Base-by-base conservation (phyloP, 1,140 invertebrate genomes). In the Drosophila ambigua region DNA sequence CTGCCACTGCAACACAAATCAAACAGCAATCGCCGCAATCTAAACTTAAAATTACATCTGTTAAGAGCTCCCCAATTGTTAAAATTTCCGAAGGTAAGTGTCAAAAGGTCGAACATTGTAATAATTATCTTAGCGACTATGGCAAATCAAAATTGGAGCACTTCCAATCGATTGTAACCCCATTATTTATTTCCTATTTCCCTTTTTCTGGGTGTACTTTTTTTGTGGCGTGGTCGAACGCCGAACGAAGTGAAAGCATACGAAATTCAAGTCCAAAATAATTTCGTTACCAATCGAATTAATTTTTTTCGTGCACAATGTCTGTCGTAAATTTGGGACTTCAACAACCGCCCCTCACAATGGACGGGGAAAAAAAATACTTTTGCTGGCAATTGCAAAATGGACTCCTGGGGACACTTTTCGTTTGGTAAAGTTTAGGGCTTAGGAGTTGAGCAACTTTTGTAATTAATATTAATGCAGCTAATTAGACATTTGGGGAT, bases 401-500 rank as follows among this genome's bases (percentile, higher is more conserved):
- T 28, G 63, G 23, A 26, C 55, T 77, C 72, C 60, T 15, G 78
- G 82, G 79, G 68, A 64, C 82, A 63, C 60, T 77, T 78, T 81
- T 48, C 11, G 49, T 53, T 48, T 62, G 35, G 43, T 43, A 61
- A 67, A 54, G 48, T 63, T 65, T 24, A 26, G 13, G 26, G 58
- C 57, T 82, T 45, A 65, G 43, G 26, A 58, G 57, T 72, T 57
- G 31, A 39, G n/a, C 46, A 84, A 87, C 61, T 87, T 85, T 85
- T 77, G 55, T 85, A 82, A 85, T 85, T 85, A 82, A 87, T 81
- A 87, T 78, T 82, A 87, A 85, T 80, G 58, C 74, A 23, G 52
- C 69, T 87, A 78, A 85, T 87, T 87, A 78, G 74, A 43, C 81
- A 41, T 63, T 77, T 31, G 72, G 73, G 68, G 45, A 50, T 69